Evolutionary conservation across 2,888 invertebrate species (phyloP), one percentile per base, ranked within the genome.

Genomic region (Lochmaea capreae): DNA sequence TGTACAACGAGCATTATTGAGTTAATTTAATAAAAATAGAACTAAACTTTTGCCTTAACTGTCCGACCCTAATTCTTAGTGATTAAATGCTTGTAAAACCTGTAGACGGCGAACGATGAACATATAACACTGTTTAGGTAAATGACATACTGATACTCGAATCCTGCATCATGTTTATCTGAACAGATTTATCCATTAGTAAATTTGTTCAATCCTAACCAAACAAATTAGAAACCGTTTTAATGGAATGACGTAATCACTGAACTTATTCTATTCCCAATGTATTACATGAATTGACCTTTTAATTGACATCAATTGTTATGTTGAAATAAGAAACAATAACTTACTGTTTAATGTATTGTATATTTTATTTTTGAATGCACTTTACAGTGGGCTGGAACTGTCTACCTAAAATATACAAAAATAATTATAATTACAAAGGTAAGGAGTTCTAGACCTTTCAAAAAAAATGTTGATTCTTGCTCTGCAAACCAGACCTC

Each of bases 201-300:
- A 73, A 73, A 70, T 70, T 69, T 78, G 71, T 76, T 71, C 54
- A 74, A 77, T 79, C 75, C 75, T 74, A 77, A 78, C 79, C 78
- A 82, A 83, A 83, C 79, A 84, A 84, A 84, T 85, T 83, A 83
- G 83, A 83, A 81, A 81, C 82, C 83, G 78, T 81, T 78, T 79
- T 80, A 79, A 82, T 80, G 75, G 76, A 77, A 81, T 84, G 85
- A 85, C 84, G 85, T 83, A 85, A 84, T 82, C 78, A 73, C 79
- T 78, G 76, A 80, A 79, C 81, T 54, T 81, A 80, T 82, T 81
- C 79, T 83, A 83, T 82, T 81, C 82, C 81, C 84, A 85, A 85
- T 85, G 85, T 85, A 81, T 84, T 84, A 84, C 84, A 85, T 82
- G 82, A 85, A 85, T 86, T 86, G 85, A 86, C 86, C 86, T 85